Base-by-base conservation (phyloP, 2,113 vertebrate species). In the Condylura cristata region DNA sequence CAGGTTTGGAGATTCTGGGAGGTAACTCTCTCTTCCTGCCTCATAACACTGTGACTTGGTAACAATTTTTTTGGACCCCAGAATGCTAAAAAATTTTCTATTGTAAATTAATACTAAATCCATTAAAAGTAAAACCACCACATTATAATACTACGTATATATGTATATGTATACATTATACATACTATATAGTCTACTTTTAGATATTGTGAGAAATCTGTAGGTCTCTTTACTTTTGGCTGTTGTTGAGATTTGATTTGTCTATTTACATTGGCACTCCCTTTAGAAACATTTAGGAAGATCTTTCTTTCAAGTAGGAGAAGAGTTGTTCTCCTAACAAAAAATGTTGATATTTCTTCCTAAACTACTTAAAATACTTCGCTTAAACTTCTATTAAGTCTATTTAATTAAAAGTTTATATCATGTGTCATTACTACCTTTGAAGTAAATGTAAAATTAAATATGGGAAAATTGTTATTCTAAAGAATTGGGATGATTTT, bases 391-490 rank as follows among this genome's bases (percentile, higher is more conserved):
- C 6, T 53, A 18, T 44, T 22, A 53, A 79, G 30, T 72, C 86
- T 74, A 34, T 70, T 63, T 60, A 74, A n/a, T 56, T 68, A 24
- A 63, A 89, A 78, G 32, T 71, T 68, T 68, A 22, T 82, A 56
- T 82, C 20, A 83, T 87, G 86, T 78, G 48, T 28, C 30, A 60
- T 71, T 70, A 70, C 56, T 79, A 51, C 75, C 48, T 86, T 83
- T 83, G 44, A 94, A 84, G 22, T 37, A 91, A 68, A 68, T 65
- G 10, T 37, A 71, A 86, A 86, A 91, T 75, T 92, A 94, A 75
- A 92, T 48, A 70, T 41, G 68, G 65, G 39, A 66, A 80, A 68
- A 48, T 75, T 74, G 24, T 63, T 46, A 58, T 30, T 87, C 65
- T 76, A 79, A 37, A 75, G 71, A 28, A 87, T 14, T 51, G 46